These are phyloP conservation scores for Penaeus vannamei DNA, from an alignment of 1,140 invertebrate species.

Conservation along the genomic window DNA sequence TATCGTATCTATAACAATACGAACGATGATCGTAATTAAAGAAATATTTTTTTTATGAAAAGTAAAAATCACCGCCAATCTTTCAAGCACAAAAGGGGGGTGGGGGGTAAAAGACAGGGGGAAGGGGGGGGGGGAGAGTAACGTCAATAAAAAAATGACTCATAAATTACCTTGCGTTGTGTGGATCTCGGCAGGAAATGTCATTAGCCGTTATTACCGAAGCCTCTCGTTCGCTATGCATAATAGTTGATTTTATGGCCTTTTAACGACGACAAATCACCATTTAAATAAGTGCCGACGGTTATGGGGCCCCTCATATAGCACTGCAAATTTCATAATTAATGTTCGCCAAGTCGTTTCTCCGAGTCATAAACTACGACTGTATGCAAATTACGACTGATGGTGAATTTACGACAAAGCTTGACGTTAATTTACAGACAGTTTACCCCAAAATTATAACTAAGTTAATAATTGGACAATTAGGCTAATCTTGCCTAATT, in stretches of 20 bases:
- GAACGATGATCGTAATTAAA: no score
- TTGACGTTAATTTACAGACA: conserved; percentile 26
- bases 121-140: no score
- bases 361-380: neutral
- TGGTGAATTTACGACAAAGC: conserved; percentile 8
- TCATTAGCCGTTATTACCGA: neutral
- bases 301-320: conserved; percentile 26
- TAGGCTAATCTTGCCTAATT: conserved; percentile 31
- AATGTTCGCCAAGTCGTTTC: conserved; percentile 16
- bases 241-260: conserved; percentile 42
- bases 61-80: no score
- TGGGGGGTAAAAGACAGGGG: no score
- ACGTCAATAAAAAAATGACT: no score
- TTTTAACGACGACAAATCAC: conserved; percentile 48
- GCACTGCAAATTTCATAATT: conserved; percentile 45
- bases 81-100: no score
- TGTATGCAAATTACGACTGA: conserved; percentile 40
- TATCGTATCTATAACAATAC: no score
- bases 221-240: neutral
- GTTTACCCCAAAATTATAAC: conserved; percentile 49
- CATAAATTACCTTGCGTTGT: neutral
- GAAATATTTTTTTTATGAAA: no score
- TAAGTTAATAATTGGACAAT: conserved; percentile 46
- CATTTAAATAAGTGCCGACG: conserved; percentile 43
- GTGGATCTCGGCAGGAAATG: neutral